Evolutionary conservation across 1,140 invertebrate species (phyloP).

Genomic region (Caenorhabditis briggsae): DNA sequence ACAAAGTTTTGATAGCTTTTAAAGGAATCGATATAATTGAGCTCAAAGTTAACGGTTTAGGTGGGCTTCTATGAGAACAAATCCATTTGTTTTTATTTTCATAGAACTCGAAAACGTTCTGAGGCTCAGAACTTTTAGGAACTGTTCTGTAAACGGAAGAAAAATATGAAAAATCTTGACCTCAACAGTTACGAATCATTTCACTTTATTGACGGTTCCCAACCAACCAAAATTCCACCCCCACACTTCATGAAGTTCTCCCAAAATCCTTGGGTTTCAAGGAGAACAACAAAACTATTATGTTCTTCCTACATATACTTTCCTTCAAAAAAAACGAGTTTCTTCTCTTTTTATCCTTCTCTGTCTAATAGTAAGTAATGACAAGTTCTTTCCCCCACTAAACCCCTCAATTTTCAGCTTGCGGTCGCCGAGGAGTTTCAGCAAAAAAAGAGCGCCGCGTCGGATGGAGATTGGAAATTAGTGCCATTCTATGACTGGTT

Average conservation of each 20-base stretch:
- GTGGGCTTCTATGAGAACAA: no score
- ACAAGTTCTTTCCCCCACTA: not conserved
- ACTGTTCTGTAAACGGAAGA: no score
- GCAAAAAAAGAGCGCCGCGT: conserved; percentile 67
- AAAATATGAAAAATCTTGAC: no score
- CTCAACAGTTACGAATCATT: no score
- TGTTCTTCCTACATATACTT: not conserved
- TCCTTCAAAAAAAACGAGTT: not conserved
- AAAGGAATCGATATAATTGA: no score
- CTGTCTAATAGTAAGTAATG: not conserved
- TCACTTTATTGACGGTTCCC: not conserved
- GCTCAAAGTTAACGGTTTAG: no score
- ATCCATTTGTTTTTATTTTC: no score
- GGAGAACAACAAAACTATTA: conserved; percentile 27
- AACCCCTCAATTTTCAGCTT: conserved; percentile 65
- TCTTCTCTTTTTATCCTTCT: not conserved
- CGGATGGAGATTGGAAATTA: conserved; percentile 77
- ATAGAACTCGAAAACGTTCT: not conserved
- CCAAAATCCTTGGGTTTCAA: conserved; percentile 17
- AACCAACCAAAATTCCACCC: not conserved
- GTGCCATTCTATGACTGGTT: conserved; percentile 77
- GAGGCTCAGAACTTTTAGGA: not conserved
- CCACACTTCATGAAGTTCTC: not conserved
- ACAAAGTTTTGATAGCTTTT: no score
- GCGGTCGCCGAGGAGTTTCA: conserved; percentile 73